phyloP scores from a whole-genome alignment of 2,888 invertebrate species.

The Eudemis profundana region DNA sequence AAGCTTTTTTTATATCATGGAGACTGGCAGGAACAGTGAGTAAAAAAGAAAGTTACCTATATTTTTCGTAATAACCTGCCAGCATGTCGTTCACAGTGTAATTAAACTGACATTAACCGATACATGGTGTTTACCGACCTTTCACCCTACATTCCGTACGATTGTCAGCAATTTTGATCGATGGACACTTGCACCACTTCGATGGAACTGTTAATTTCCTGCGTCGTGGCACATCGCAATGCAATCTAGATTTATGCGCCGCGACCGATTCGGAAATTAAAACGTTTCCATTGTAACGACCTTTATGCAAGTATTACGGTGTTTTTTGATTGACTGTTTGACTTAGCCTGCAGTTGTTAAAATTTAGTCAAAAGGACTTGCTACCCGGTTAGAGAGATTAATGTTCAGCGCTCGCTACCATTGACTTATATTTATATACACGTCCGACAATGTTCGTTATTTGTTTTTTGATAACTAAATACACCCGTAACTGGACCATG shows the following conservation, averaged over 20 bases:
- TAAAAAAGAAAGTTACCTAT: no score
- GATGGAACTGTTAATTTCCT: conserved; percentile 33
- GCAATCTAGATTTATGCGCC: conserved; percentile 22
- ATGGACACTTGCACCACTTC: conserved; percentile 28
- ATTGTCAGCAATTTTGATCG: conserved; percentile 21
- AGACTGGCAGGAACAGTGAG: no score
- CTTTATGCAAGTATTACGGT: background rate
- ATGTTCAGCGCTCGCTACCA: no score
- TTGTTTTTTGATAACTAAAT: no score
- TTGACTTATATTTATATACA: no score
- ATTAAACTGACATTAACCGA: background rate
- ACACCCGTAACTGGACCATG: no score
- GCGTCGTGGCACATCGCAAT: conserved; percentile 24
- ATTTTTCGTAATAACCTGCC: no score
- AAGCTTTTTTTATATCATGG: no score
- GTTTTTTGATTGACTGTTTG: no score
- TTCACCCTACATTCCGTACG: conserved; percentile 3
- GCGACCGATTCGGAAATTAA: conserved; percentile 32
- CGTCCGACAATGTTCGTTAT: no score
- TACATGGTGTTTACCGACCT: background rate
- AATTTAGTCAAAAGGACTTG: no score
- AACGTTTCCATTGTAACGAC: conserved; percentile 1
- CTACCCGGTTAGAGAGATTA: no score
- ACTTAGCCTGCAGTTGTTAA: background rate
- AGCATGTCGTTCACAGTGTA: background rate